These are phyloP conservation scores for Sebastes melanostomus DNA, from an alignment of 2,797 vertebrate genomes.

Conservation along the genomic window DNA sequence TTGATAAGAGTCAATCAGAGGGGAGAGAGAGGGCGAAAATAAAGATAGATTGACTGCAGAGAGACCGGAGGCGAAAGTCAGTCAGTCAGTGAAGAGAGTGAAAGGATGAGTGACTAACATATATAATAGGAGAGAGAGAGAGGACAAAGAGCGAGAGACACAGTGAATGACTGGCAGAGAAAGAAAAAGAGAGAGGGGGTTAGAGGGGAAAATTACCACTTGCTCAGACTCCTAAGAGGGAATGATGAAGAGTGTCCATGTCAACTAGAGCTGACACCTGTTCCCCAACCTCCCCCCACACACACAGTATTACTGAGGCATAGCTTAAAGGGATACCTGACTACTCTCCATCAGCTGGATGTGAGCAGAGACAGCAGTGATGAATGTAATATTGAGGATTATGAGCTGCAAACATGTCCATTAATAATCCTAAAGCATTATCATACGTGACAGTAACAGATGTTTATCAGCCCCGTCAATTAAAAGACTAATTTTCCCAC, in stretches of 20 bases:
- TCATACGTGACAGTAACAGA: neutral
- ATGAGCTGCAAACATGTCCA: neutral
- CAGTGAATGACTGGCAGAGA: neutral
- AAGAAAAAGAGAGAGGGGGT: neutral
- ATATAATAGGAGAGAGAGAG: neutral
- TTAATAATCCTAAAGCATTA: constrained; percentile 10
- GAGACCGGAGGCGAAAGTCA: constrained; percentile 19
- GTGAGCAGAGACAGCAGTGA: neutral
- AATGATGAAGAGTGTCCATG: constrained; percentile 52
- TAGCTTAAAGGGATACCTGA: neutral
- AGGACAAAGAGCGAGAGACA: constrained; percentile 6
- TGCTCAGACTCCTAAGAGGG: constrained; percentile 36
- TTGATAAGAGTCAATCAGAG: constrained; percentile 64
- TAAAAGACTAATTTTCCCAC: neutral
- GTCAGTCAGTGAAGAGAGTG: neutral
- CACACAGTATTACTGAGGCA: neutral
- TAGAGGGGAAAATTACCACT: constrained; percentile 16
- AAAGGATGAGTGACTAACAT: neutral
- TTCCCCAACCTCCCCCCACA: neutral
- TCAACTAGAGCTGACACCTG: constrained; percentile 37
- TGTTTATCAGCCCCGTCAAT: neutral
- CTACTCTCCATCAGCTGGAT: constrained; percentile 18
- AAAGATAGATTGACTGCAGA: constrained; percentile 56
- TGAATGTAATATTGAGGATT: neutral
- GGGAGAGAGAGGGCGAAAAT: constrained; percentile 22